Evolutionary conservation across 2,797 vertebrate genomes (phyloP).

Genomic region (Momotus momota): DNA sequence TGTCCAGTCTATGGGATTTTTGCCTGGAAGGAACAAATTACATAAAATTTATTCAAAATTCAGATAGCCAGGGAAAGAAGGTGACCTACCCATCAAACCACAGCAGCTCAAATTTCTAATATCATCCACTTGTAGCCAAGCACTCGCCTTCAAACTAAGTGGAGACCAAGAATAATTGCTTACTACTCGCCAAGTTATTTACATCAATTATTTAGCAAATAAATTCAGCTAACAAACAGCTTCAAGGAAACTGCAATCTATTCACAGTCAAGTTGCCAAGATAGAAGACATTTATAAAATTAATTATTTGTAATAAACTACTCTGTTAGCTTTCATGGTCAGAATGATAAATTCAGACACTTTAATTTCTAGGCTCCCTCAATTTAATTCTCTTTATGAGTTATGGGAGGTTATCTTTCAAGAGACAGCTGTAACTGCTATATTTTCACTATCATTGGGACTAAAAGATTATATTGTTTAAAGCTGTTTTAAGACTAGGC

Average conservation of each 20-base stretch:
- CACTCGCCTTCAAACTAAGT: slow-evolving; percentile 13
- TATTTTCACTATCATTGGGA: background rate
- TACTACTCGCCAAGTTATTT: slow-evolving; percentile 23
- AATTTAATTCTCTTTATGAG: background rate
- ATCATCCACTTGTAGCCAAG: slow-evolving; percentile 19
- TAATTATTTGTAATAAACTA: slow-evolving; percentile 26
- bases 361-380: slow-evolving; percentile 2
- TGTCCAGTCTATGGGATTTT: background rate
- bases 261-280: slow-evolving; percentile 16
- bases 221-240: slow-evolving; percentile 49
- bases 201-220: slow-evolving; percentile 53
- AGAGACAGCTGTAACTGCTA: background rate
- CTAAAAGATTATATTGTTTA: background rate
- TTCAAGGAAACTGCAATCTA: slow-evolving; percentile 22
- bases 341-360: slow-evolving; percentile 17
- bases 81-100: slow-evolving; percentile 43
- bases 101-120: slow-evolving; percentile 63
- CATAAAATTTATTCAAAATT: background rate
- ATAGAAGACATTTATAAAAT: slow-evolving; percentile 32
- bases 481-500: background rate
- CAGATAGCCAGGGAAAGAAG: background rate
- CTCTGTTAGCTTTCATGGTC: slow-evolving; percentile 6
- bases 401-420: background rate
- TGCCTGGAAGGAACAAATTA: background rate
- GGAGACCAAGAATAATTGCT: slow-evolving; percentile 27